A percentile compares a stretch with the other conserved stretches of the same genome.
These are phyloP conservation scores for Scolopax bukidnonensis DNA, from an alignment of 2,797 vertebrate species.

Conservation along the genomic window DNA sequence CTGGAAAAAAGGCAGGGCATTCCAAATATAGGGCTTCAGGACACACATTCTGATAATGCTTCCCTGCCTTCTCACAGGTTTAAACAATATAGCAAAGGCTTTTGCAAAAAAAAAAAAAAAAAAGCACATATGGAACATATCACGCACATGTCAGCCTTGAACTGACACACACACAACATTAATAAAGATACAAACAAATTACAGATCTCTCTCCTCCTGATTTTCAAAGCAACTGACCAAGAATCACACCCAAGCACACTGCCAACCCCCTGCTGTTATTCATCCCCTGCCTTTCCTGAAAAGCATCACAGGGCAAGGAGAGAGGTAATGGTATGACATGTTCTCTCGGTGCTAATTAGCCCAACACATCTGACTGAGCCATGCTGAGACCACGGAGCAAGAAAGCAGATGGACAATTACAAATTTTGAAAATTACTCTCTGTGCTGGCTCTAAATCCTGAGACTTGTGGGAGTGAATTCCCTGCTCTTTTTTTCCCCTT, in stretches of 20 bases:
- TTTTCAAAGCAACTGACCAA: background rate
- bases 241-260: background rate
- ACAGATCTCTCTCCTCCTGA: background rate
- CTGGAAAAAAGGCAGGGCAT: background rate
- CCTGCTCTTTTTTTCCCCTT: background rate
- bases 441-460: background rate
- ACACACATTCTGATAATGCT: background rate
- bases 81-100: background rate
- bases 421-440: background rate
- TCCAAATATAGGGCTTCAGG: background rate
- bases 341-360: background rate
- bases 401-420: constrained; percentile 12
- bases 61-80: background rate
- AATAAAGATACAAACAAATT: background rate
- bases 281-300: background rate
- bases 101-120: background rate
- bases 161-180: background rate
- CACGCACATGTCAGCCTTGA: background rate
- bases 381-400: background rate
- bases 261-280: background rate
- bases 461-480: background rate
- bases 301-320: background rate
- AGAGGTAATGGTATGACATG: background rate
- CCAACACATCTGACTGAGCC: background rate
- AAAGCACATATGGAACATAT: rapidly evolving